Percentiles rank a stretch among this genome's conserved stretches.
phyloP scores from a whole-genome alignment of 23 tunicate genomes.

The Pegea sp. region DNA sequence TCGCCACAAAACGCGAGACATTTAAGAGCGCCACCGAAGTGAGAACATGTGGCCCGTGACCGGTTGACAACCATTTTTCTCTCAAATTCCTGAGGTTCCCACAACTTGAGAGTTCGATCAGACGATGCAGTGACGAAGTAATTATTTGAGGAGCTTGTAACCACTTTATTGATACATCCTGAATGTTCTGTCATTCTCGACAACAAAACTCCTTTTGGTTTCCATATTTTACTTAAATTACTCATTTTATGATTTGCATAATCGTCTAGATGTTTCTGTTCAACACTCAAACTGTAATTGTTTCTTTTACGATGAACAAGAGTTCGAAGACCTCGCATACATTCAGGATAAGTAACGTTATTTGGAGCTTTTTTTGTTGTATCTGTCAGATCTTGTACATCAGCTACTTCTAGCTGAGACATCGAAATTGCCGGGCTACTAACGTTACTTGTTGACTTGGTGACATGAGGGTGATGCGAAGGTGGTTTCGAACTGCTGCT shows the following conservation, averaged over 20 bases:
- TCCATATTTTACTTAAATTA: constrained; percentile 34
- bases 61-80: constrained; percentile 65
- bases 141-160: constrained; percentile 27
- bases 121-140: constrained; percentile 86
- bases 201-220: constrained; percentile 54
- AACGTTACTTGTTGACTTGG: constrained; percentile 9
- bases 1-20: constrained; percentile 51
- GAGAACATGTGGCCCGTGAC: constrained; percentile 33
- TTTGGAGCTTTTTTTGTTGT: constrained; percentile 4
- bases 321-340: constrained; percentile 35
- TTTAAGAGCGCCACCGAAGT: constrained; percentile 17
- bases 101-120: constrained; percentile 34
- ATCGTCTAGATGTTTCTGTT: constrained; percentile 51
- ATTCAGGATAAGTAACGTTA: constrained; percentile 14
- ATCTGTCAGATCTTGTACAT: neutral
- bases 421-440: constrained; percentile 20
- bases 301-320: constrained; percentile 70
- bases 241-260: too few relatives aligned
- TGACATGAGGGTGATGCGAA: neutral
- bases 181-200: constrained; percentile 78
- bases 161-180: constrained; percentile 56
- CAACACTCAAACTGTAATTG: constrained; percentile 19
- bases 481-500: constrained; percentile 1
- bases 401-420: constrained; percentile 20
- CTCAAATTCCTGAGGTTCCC: constrained; percentile 42